Percentiles rank a stretch among this genome's conserved stretches.
Evolutionary conservation across 2,888 invertebrate genomes (phyloP).

Genomic region (Cheilosia variabilis): DNA sequence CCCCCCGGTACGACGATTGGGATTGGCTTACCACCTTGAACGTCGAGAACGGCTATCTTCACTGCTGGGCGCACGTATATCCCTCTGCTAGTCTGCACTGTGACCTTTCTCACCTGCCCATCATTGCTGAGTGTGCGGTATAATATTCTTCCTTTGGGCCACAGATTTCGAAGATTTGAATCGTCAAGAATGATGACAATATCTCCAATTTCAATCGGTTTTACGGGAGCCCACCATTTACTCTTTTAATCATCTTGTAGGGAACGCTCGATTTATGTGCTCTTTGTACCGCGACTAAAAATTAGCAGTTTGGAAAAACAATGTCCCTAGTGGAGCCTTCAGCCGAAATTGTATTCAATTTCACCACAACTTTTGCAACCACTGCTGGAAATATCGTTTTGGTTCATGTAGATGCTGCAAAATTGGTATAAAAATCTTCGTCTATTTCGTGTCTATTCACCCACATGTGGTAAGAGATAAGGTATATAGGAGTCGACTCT

Average conservation of each 20-base stretch:
- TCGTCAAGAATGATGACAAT: constrained; percentile 62
- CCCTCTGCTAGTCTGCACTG: constrained; percentile 4
- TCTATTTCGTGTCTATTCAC: too few species aligned
- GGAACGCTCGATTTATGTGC: too few species aligned
- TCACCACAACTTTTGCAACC: too few species aligned
- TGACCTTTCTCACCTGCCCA: constrained; percentile 23
- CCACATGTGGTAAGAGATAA: too few species aligned
- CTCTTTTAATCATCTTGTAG: constrained; percentile 75
- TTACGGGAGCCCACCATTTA: constrained; percentile 57
- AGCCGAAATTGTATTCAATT: too few species aligned
- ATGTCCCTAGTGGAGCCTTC: too few species aligned
- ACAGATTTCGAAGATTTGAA: constrained; percentile 28
- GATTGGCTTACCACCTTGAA: background rate
- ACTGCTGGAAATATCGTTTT: too few species aligned
- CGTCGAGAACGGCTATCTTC: constrained; percentile 17
- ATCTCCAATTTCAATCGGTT: constrained; percentile 49
- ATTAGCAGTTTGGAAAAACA: too few species aligned
- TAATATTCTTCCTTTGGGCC: constrained; percentile 42
- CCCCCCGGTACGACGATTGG: background rate
- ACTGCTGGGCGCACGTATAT: constrained; percentile 17
- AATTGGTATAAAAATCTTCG: too few species aligned
- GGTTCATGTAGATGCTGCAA: too few species aligned
- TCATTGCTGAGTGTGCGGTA: constrained; percentile 21
- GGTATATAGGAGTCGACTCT: too few species aligned
- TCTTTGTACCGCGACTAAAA: too few species aligned